Conservation (phyloP, 53 echinoderm and acorn worm species). For the Echinarachnius parma region DNA sequence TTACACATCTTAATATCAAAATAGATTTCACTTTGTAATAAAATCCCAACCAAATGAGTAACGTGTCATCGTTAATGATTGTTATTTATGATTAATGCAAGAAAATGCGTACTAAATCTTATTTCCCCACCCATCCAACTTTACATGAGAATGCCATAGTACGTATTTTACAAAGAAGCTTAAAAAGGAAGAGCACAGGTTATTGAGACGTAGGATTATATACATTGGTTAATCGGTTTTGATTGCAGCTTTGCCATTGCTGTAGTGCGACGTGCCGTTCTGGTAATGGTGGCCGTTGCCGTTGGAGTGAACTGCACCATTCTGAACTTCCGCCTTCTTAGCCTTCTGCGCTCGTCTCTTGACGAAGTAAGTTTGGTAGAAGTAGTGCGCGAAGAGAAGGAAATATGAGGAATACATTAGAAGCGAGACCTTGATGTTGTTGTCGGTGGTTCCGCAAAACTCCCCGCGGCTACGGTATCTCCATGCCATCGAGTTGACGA, state of each 20-base stretch:
- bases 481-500: constrained; percentile 77
- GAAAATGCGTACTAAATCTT: too few relatives aligned
- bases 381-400: constrained; percentile 90
- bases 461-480: constrained; percentile 72
- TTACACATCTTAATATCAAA: too few relatives aligned
- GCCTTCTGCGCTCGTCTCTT: constrained; percentile 48
- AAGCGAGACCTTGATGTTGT: constrained; percentile 66
- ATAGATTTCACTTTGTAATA: too few relatives aligned
- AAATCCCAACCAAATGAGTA: too few relatives aligned
- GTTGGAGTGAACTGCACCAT: constrained; percentile 42
- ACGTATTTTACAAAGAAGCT: too few relatives aligned
- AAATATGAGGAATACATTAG: constrained; percentile 95
- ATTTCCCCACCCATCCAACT: too few relatives aligned
- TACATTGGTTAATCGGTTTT: constrained; percentile 40
- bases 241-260: constrained; percentile 22
- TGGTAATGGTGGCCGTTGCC: constrained; percentile 21
- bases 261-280: constrained; percentile 32
- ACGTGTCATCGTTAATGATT: too few relatives aligned
- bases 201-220: too few relatives aligned
- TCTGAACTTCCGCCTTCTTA: constrained; percentile 14
- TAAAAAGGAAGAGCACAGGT: too few relatives aligned
- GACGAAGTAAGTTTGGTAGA: constrained; percentile 89
- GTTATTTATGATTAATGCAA: too few relatives aligned
- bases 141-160: too few relatives aligned
- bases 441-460: constrained; percentile 77